Base-by-base conservation (phyloP, 2,888 invertebrate genomes). In the Dryobota labecula region DNA sequence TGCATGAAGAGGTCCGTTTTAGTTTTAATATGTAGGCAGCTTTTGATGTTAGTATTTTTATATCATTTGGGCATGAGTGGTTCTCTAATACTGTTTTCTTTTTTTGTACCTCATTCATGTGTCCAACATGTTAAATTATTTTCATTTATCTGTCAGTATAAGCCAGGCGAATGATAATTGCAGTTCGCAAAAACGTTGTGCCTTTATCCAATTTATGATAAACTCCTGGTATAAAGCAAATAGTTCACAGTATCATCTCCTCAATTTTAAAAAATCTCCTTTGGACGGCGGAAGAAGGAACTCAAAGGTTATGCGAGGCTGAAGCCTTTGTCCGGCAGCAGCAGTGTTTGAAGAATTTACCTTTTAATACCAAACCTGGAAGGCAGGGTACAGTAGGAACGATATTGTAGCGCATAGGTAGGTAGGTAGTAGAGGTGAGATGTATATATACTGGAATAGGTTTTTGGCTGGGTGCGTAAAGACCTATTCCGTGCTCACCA, bases 1-100 rank as follows among this genome's bases (percentile, higher is more conserved):
- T 83, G 47, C 66, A 63, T 56, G 68, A 74, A 71, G 62, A 67
- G 53, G 64, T 73, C 51, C 54, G 45, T 77, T 82, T 74, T 80
- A 83, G 84, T 87, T 87, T 77, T 72, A 72, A 73, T 79, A 74
- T 63, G 58, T 68, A 54, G 24, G 57, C 9, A 47, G 33, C 58
- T 54, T 57, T 69, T 61, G 49, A 62, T 62, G 61, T 61, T 20
- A 27, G 30, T 47, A 45, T 64, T 63, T 62, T 36, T 27, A 47
- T 67, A 30, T 58, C 0, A 76, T 75, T 70, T 63, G 47, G 70
- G 75, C 63, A 53, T 76, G 62, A 60, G 58, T 58, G 53, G 18
- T 24, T 76, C 13, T 61, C 5, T 60, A 20, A 20, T 24, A 20
- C 0, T 33, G 13, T 60, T 66, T 45, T n/a, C n/a, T n/a, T 0